Evolutionary conservation across 53 echinoderm and acorn worm genomes (phyloP).

Genomic region (Echinometra lucunter): DNA sequence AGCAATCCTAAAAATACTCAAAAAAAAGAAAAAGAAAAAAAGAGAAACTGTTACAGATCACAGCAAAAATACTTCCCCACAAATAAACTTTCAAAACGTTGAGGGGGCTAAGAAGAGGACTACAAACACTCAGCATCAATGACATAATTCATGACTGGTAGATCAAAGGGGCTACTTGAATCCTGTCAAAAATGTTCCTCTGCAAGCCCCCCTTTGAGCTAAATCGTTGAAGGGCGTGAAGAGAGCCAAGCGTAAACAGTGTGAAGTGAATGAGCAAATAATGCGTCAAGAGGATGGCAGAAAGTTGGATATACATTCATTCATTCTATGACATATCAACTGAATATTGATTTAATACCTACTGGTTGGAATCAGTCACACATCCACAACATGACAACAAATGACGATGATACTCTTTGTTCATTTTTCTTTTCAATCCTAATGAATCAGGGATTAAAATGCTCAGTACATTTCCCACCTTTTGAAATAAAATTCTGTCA

Average conservation of each 20-base stretch:
- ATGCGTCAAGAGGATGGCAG: background rate
- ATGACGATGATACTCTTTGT: background rate
- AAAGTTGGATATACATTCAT: background rate
- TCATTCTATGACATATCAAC: background rate
- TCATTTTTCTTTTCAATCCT: background rate
- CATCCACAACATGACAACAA: background rate
- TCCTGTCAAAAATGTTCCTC: background rate
- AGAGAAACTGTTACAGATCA: background rate
- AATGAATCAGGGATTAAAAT: no score
- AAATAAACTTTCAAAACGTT: background rate
- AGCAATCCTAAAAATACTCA: background rate
- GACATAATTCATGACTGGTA: background rate
- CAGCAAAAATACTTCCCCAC: background rate
- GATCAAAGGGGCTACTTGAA: conserved; percentile 15
- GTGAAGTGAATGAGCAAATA: conserved; percentile 19
- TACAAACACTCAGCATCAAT: conserved; percentile 4
- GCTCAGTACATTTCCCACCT: no score
- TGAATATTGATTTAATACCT: background rate
- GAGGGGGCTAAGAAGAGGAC: background rate
- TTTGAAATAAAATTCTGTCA: no score
- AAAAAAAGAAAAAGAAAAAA: background rate
- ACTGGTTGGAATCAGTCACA: background rate
- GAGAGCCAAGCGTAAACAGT: conserved; percentile 1
- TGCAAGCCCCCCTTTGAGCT: conserved; percentile 14
- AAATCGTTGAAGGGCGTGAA: conserved; percentile 7